A percentile compares a stretch with the other conserved stretches of the same genome.
phyloP scores from a whole-genome alignment of 2,888 invertebrate species.

The Agriopis aurantiaria region DNA sequence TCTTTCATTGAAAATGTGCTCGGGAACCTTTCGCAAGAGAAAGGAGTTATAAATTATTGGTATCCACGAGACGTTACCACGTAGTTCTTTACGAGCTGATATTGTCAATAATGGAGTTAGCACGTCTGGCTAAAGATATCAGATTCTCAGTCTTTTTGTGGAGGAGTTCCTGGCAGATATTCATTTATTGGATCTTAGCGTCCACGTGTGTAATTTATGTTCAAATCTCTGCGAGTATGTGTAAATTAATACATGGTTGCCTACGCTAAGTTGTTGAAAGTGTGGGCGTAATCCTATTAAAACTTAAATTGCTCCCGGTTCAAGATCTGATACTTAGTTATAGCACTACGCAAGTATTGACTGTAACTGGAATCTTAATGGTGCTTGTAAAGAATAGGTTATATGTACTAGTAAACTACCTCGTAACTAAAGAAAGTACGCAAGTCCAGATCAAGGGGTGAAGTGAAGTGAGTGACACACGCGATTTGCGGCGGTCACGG shows the following conservation, averaged over 20 bases:
- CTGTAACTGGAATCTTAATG: too few relatives aligned
- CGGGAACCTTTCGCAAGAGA: slow-evolving; percentile 41
- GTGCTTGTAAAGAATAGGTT: too few relatives aligned
- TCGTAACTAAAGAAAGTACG: background rate
- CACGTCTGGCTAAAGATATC: slow-evolving; percentile 27
- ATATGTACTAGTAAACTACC: too few relatives aligned
- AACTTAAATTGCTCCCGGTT: slow-evolving; percentile 17
- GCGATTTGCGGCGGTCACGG: background rate
- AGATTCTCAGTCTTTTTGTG: slow-evolving; percentile 9
- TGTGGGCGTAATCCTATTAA: slow-evolving; percentile 19
- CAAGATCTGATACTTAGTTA: background rate
- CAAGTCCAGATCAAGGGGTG: background rate
- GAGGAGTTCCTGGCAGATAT: background rate
- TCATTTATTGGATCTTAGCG: background rate
- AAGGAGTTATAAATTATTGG: slow-evolving; percentile 65
- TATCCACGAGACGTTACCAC: slow-evolving; percentile 16
- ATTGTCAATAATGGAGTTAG: slow-evolving; percentile 45
- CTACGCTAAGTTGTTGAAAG: slow-evolving; percentile 6
- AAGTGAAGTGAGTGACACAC: too few relatives aligned
- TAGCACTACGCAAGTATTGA: background rate
- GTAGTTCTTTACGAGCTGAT: slow-evolving; percentile 40
- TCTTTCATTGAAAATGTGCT: slow-evolving; percentile 59
- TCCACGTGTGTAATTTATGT: slow-evolving; percentile 1
- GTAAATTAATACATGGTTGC: slow-evolving; percentile 1
- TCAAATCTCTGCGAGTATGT: background rate